Conservation (phyloP, 2,113 vertebrate genomes). For the Origma solitaria region DNA sequence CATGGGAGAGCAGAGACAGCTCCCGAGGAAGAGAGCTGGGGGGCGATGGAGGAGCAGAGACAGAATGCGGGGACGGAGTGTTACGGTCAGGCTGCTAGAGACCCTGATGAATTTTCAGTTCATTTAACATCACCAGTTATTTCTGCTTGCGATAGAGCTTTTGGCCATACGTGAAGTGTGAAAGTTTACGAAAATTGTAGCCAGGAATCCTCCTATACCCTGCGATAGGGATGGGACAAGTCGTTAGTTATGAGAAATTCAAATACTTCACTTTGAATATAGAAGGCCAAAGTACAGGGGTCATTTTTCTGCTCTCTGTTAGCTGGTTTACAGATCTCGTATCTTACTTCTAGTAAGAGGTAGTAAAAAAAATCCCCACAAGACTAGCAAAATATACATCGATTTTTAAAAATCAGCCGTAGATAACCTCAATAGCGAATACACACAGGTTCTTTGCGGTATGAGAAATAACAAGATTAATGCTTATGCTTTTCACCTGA, state of each 20-base stretch:
- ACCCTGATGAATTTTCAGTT: background rate
- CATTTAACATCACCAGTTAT: background rate
- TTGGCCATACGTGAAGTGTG: background rate
- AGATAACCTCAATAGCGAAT: background rate
- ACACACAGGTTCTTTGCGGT: background rate
- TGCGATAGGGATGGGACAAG: fast-evolving
- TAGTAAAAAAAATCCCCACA: background rate
- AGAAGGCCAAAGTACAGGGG: background rate
- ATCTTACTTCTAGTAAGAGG: background rate
- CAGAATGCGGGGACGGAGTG: background rate
- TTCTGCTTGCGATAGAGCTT: background rate
- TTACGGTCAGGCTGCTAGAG: background rate
- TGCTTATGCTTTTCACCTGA: background rate
- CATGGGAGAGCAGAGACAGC: background rate
- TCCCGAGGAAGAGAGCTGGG: background rate
- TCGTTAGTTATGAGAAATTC: fast-evolving
- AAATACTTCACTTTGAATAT: background rate
- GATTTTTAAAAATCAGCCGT: background rate
- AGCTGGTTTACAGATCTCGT: background rate
- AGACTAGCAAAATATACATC: background rate
- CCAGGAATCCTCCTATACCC: background rate
- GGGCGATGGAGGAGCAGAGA: background rate
- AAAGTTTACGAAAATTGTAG: background rate
- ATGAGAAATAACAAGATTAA: fast-evolving
- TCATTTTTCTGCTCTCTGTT: background rate